Conservation (phyloP, 64 coral and sea anemone species). For the Dendronephthya gigantea region DNA sequence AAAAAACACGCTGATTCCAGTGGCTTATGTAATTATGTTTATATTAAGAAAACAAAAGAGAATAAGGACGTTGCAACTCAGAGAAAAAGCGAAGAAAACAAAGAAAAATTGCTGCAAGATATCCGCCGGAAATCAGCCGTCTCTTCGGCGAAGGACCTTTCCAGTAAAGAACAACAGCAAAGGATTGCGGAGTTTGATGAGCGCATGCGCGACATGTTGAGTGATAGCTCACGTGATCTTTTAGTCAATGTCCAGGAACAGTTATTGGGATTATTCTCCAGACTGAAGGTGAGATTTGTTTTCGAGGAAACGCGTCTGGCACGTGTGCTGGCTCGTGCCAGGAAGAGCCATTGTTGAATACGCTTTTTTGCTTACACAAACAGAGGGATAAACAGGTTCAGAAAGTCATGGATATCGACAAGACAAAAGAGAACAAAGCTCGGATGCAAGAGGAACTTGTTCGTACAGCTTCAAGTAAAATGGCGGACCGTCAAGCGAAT, state of each 20-base stretch:
- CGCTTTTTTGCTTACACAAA: neutral
- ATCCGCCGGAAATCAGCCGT: constrained; percentile 48
- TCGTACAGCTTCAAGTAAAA: neutral
- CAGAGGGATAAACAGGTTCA: neutral
- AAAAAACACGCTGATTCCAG: no score
- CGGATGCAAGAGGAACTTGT: neutral
- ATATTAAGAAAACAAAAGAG: constrained; percentile 9
- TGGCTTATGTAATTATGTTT: neutral
- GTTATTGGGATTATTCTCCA: constrained; percentile 70
- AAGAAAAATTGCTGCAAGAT: constrained; percentile 82
- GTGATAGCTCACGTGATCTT: constrained; percentile 25
- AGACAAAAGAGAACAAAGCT: neutral
- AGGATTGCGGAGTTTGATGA: constrained; percentile 40
- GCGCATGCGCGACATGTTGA: neutral
- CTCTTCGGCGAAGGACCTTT: neutral
- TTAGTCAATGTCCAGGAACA: constrained; percentile 83
- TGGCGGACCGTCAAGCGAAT: neutral
- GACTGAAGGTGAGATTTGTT: constrained; percentile 53
- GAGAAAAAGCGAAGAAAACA: constrained; percentile 48
- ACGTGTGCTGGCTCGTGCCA: no score
- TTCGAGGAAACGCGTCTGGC: no score
- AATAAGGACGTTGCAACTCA: constrained; percentile 37
- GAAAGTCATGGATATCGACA: neutral
- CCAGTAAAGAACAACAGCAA: constrained; percentile 26
- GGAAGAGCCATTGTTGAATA: neutral